Evolutionary conservation across 2,797 vertebrate genomes (phyloP).

Genomic region (Pseudomugil gertrudae): DNA sequence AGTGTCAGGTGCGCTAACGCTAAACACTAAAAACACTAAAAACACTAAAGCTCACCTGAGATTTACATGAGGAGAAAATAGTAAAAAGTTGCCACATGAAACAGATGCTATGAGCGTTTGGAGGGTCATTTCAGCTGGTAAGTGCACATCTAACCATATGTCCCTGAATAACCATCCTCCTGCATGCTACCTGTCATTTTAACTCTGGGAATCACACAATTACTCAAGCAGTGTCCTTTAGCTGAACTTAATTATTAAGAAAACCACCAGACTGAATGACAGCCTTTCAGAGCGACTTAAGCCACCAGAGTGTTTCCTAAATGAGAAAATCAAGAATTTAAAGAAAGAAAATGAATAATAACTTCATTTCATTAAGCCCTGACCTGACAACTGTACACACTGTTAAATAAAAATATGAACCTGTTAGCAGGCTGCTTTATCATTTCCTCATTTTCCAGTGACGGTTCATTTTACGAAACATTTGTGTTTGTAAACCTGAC

Average conservation of each 20-base stretch:
- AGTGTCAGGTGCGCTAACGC: not conserved
- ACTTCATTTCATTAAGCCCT: not conserved
- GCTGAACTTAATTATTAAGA: not conserved
- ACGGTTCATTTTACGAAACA: not conserved
- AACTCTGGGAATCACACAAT: not conserved
- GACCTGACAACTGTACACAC: not conserved
- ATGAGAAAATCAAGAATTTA: not conserved
- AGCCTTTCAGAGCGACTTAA: not conserved
- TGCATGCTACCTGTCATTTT: not conserved
- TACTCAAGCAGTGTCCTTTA: conserved; percentile 3
- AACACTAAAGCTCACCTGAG: too few species aligned
- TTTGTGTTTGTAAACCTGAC: not conserved
- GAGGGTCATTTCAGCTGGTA: not conserved
- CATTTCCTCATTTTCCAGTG: not conserved
- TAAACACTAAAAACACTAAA: not conserved
- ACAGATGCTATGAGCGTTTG: conserved; percentile 4
- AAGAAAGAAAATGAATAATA: not conserved
- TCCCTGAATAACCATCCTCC: not conserved
- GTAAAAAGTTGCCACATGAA: not conserved
- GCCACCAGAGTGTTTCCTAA: conserved; percentile 21
- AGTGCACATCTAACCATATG: conserved; percentile 3
- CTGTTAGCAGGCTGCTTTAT: not conserved
- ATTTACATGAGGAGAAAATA: not conserved
- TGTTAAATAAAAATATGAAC: not conserved
- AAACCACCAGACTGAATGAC: not conserved